These are phyloP conservation scores for Plumapathes pennacea DNA, from an alignment of 92 coral and sea anemone species.

Conservation along the genomic window DNA sequence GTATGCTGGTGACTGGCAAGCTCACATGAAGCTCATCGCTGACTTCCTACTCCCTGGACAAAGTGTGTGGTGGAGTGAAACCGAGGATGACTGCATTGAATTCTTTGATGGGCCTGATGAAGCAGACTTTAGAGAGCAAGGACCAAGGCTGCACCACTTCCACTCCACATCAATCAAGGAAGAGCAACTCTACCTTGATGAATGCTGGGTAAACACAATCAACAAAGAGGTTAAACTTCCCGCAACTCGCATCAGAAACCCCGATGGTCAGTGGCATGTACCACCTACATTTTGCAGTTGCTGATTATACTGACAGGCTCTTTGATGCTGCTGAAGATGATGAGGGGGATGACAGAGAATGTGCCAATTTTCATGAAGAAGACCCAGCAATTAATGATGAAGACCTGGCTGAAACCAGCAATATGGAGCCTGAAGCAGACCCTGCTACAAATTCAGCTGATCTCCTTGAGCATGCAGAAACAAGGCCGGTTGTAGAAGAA, in stretches of 20 bases:
- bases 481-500: too few relatives aligned
- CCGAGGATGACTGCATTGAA: constrained; percentile 35
- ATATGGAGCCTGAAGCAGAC: too few relatives aligned
- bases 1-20: constrained; percentile 57
- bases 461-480: too few relatives aligned
- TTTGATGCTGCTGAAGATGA: background rate
- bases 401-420: too few relatives aligned
- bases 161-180: constrained; percentile 11
- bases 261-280: constrained; percentile 19
- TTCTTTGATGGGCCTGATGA: constrained; percentile 65
- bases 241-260: constrained; percentile 24
- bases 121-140: constrained; percentile 16
- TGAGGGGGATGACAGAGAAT: too few relatives aligned
- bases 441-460: background rate
- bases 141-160: constrained; percentile 40
- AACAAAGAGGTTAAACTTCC: constrained; percentile 22
- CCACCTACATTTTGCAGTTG: background rate
- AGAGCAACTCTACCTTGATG: constrained; percentile 28
- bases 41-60: constrained; percentile 51
- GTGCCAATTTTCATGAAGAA: too few relatives aligned
- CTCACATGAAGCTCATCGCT: constrained; percentile 39
- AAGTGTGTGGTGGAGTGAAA: constrained; percentile 59
- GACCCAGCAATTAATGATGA: too few relatives aligned
- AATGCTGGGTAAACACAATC: constrained; percentile 20
- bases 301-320: background rate